Conservation (phyloP, 1,140 invertebrate species). For the Drosophila aff. region DNA sequence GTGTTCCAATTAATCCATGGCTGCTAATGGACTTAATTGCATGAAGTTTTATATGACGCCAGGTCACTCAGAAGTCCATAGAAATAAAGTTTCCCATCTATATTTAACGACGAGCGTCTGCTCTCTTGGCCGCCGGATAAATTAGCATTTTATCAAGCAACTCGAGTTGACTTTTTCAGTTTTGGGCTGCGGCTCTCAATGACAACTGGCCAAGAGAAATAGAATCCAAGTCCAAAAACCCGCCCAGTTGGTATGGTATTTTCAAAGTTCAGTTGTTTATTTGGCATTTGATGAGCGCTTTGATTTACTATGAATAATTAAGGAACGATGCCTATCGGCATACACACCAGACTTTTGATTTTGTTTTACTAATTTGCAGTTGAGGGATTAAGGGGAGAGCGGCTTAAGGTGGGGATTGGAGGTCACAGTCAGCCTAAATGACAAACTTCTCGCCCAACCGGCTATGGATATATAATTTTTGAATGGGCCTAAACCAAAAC, state of each 20-base stretch:
- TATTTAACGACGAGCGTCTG: conserved; percentile 21
- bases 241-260: conserved; percentile 1
- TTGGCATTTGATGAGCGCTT: conserved; percentile 68
- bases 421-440: conserved; percentile 33
- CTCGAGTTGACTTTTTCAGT: conserved; percentile 32
- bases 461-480: conserved; percentile 55
- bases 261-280: conserved; percentile 46
- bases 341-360: conserved; percentile 47
- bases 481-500: conserved; percentile 41
- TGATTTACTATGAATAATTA: conserved; percentile 77
- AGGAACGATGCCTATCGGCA: conserved; percentile 71
- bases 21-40: conserved; percentile 5
- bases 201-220: conserved; percentile 22
- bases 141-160: conserved; percentile 55
- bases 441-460: conserved; percentile 64
- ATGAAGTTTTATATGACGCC: not conserved
- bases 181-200: conserved; percentile 17
- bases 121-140: conserved; percentile 8
- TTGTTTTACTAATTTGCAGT: conserved; percentile 52
- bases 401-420: not conserved
- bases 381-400: conserved; percentile 4
- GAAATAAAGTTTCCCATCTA: conserved; percentile 9
- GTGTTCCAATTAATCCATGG: not conserved
- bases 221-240: not conserved
- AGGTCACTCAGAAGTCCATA: conserved; percentile 6